Percentiles rank a stretch among this genome's conserved stretches.
These are phyloP conservation scores for Megathymus violae DNA, from an alignment of 1,140 invertebrate genomes.

Conservation along the genomic window DNA sequence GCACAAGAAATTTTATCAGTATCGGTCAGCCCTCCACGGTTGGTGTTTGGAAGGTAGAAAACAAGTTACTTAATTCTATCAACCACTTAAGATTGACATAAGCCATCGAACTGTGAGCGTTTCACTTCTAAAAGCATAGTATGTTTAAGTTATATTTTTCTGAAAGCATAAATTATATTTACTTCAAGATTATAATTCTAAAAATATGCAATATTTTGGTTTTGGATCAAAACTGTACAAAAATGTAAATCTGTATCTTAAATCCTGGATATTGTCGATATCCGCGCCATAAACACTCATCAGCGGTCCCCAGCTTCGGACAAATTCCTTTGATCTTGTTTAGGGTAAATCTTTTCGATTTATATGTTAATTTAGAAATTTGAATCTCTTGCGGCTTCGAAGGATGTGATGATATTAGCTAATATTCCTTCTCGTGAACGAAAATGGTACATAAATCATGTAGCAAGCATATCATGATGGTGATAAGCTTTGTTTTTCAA, in stretches of 20 bases:
- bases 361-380: slow-evolving; percentile 81
- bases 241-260: slow-evolving; percentile 57
- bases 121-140: too few relatives aligned
- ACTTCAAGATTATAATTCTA: too few relatives aligned
- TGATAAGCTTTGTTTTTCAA: slow-evolving; percentile 36
- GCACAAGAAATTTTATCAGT: too few relatives aligned
- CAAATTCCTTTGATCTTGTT: slow-evolving; percentile 82
- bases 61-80: too few relatives aligned
- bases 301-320: slow-evolving; percentile 60
- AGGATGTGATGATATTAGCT: slow-evolving; percentile 53
- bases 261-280: slow-evolving; percentile 52
- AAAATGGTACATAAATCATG: slow-evolving; percentile 43
- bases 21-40: too few relatives aligned
- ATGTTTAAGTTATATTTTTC: too few relatives aligned
- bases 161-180: too few relatives aligned
- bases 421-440: slow-evolving; percentile 52
- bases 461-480: slow-evolving; percentile 41
- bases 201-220: not conserved
- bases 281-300: slow-evolving; percentile 71
- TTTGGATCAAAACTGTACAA: slow-evolving; percentile 43
- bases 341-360: slow-evolving; percentile 82
- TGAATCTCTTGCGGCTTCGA: slow-evolving; percentile 68
- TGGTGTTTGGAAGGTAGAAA: too few relatives aligned
- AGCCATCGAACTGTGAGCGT: too few relatives aligned
- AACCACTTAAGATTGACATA: too few relatives aligned